Evolutionary conservation across 2,888 invertebrate species (phyloP).

Genomic region (Tuberolachnus salignus): DNA sequence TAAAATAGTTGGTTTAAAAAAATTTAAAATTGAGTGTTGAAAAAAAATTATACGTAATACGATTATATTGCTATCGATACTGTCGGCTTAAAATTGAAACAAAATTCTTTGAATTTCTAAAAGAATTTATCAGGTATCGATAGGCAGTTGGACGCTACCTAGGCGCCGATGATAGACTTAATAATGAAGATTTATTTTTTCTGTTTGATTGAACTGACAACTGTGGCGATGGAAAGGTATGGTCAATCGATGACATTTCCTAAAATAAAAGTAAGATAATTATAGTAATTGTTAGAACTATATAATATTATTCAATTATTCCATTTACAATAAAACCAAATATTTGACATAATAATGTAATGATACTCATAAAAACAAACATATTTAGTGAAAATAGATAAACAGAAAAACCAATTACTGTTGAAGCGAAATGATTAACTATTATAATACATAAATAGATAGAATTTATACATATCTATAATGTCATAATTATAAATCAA

Average conservation of each 20-base stretch:
- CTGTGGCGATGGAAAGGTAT: constrained; percentile 67
- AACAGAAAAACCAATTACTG: background rate
- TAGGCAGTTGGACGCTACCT: constrained; percentile 52
- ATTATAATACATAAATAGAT: background rate
- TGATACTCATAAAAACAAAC: background rate
- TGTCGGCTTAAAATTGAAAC: constrained; percentile 48
- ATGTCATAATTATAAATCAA: too few species aligned
- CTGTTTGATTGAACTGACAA: constrained; percentile 85
- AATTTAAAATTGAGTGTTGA: constrained; percentile 31
- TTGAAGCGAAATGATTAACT: background rate
- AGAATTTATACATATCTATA: background rate
- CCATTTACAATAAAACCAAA: background rate
- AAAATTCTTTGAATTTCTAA: constrained; percentile 42
- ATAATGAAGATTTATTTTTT: constrained; percentile 68
- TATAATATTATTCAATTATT: constrained; percentile 1
- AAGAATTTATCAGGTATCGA: constrained; percentile 47
- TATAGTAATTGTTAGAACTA: background rate
- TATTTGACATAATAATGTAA: too few species aligned
- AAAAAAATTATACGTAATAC: constrained; percentile 41
- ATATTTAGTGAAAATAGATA: background rate
- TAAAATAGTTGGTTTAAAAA: constrained; percentile 31
- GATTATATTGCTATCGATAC: constrained; percentile 53
- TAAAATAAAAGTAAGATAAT: constrained; percentile 15
- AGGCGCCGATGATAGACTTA: constrained; percentile 37
- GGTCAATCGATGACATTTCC: constrained; percentile 50